These are phyloP conservation scores for Trachythela sp. DNA, from an alignment of 64 coral and sea anemone genomes.

Conservation along the genomic window DNA sequence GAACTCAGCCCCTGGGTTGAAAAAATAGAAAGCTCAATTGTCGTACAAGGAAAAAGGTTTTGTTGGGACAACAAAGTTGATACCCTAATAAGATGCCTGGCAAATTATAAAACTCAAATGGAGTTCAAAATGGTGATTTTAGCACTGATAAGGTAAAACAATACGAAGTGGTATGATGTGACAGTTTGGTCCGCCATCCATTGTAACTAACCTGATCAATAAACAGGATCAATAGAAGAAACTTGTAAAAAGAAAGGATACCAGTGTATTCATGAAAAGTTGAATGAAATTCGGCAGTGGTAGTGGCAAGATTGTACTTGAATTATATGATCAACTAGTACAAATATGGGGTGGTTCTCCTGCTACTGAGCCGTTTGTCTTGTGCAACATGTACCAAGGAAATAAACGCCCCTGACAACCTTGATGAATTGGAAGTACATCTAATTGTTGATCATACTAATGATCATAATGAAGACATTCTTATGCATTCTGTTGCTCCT, in stretches of 20 bases:
- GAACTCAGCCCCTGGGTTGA: no score
- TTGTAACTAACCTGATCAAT: background rate
- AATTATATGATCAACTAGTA: no score
- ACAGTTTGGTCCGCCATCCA: background rate
- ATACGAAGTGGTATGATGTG: background rate
- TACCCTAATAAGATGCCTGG: background rate
- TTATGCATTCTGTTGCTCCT: background rate
- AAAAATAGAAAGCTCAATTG: no score
- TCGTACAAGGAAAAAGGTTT: background rate
- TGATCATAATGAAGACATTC: background rate
- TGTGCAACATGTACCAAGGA: background rate
- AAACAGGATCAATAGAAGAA: constrained; percentile 7
- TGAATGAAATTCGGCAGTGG: background rate
- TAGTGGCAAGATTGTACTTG: constrained; percentile 22
- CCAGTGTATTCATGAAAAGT: constrained; percentile 8
- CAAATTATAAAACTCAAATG: background rate
- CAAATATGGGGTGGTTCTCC: no score
- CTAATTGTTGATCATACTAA: background rate
- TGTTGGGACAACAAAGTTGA: background rate
- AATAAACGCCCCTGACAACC: background rate
- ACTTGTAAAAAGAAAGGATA: constrained; percentile 27
- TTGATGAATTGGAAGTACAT: background rate
- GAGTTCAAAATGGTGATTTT: background rate
- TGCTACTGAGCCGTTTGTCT: no score
- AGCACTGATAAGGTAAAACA: background rate